Evolutionary conservation across 2,113 vertebrate species (phyloP).

Genomic region (Microtus oregoni): DNA sequence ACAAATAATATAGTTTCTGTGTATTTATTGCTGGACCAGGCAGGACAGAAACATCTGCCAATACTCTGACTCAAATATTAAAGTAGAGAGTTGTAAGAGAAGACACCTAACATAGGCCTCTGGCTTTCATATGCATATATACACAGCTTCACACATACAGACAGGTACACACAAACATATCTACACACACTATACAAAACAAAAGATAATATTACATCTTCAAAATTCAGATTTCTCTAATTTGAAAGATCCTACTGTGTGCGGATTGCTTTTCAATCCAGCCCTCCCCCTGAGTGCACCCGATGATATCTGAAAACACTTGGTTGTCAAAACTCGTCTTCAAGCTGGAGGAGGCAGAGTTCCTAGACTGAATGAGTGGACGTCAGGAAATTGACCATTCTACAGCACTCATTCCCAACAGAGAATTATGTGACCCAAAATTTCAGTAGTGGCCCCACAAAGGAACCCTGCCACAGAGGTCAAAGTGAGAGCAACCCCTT

Average conservation of each 20-base stretch:
- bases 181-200: neutral
- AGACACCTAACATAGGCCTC: neutral
- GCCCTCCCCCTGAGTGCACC: neutral
- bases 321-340: neutral
- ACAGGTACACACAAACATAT: neutral
- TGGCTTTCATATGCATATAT: neutral
- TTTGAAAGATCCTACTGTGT: neutral
- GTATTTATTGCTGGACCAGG: too few relatives aligned
- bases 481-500: neutral
- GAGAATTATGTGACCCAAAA: constrained; percentile 19
- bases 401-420: neutral
- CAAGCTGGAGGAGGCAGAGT: neutral
- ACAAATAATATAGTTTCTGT: too few relatives aligned
- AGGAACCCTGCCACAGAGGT: neutral
- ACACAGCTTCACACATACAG: neutral
- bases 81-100: neutral
- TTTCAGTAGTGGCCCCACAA: neutral
- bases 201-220: neutral
- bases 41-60: too few relatives aligned
- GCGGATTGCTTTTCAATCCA: neutral
- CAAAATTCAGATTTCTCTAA: constrained; percentile 22
- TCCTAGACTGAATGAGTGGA: neutral
- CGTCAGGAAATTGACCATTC: neutral
- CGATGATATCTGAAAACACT: constrained; percentile 1
- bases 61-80: neutral